Percentiles rank a stretch among this genome's conserved stretches.
Conservation (phyloP, 2,113 vertebrate species). For the Ammodytes dubius region DNA sequence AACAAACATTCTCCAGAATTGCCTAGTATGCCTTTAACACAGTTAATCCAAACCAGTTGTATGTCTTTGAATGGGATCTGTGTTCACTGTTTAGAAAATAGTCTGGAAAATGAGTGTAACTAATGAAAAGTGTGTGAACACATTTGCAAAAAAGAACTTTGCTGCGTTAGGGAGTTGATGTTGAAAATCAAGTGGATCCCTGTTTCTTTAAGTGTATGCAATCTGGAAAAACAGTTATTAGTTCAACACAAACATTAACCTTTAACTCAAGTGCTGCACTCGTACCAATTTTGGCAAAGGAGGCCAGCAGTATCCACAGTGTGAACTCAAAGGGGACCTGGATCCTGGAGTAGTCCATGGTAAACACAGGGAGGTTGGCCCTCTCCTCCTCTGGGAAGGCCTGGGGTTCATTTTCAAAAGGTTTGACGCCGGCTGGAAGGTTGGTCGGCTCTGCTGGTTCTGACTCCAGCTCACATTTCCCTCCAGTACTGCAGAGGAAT, state of each 20-base stretch:
- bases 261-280: not conserved
- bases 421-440: not conserved
- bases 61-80: too few relatives aligned
- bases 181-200: too few relatives aligned
- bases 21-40: too few relatives aligned
- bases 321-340: conserved; percentile 96
- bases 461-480: conserved; percentile 33
- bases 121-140: too few relatives aligned
- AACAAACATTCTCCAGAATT: too few relatives aligned
- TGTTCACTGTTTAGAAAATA: too few relatives aligned
- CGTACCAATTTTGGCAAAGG: conserved; percentile 95
- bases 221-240: too few relatives aligned
- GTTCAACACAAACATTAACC: not conserved
- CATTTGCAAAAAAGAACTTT: too few relatives aligned
- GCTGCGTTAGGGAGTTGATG: too few relatives aligned
- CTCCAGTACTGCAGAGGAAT: conserved; percentile 31
- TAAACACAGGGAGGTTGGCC: conserved; percentile 87
- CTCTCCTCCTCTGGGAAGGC: conserved; percentile 66
- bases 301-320: conserved; percentile 94
- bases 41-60: too few relatives aligned
- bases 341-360: conserved; percentile 91
- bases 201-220: too few relatives aligned
- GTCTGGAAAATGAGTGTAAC: too few relatives aligned
- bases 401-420: conserved; percentile 44
- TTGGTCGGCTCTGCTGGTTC: not conserved